Evolutionary conservation across 1,140 invertebrate genomes (phyloP), one percentile per base, ranked within the genome.

Genomic region (Meloidogyne exigua): DNA sequence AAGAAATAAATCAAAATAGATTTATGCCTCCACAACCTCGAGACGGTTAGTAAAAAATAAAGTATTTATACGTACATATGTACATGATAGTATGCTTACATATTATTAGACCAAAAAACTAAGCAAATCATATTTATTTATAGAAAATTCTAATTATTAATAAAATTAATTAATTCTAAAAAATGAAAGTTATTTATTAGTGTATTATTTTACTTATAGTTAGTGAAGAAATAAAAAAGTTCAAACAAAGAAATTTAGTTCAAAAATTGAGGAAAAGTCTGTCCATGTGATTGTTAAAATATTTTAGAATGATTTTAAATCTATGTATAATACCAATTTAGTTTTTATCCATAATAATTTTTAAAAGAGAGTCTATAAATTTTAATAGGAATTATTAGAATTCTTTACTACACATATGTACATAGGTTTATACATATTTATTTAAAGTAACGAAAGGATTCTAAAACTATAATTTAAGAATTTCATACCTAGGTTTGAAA

Each of bases 171-270:
- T 49, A 18, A 18, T 49, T 13, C 28, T 32, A 32, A 32, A 32
- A 32, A 32, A 32, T 42, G 39, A 11, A 42, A 42, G 4, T 10
- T 42, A 42, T 13, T 13, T 0, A 18, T 15, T 49, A 49, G 2
- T 49, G 15, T n/a, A n/a, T n/a, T n/a, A n/a, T n/a, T n/a, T n/a
- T 32, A 32, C 28, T 32, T 32, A 32, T 57, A 57, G n/a, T 57
- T n/a, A n/a, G 18, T 9, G 49, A 57, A n/a, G 49, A 57, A 57
- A 57, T 57, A 57, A n/a, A 57, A 57, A 57, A 57, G 21, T 57
- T 57, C 49, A 57, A 57, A 57, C 49, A 57, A 57, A 57, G 49
- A 57, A 57, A 57, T 57, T 57, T 57, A 57, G 49, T 57, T 57
- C 2, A n/a, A 57, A 57, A 15, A 57, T 57, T 57, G 18, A 57